A percentile compares a stretch with the other conserved stretches of the same genome.
These are phyloP conservation scores for Chloromyia formosa DNA, from an alignment of 2,888 invertebrate genomes.

Conservation along the genomic window DNA sequence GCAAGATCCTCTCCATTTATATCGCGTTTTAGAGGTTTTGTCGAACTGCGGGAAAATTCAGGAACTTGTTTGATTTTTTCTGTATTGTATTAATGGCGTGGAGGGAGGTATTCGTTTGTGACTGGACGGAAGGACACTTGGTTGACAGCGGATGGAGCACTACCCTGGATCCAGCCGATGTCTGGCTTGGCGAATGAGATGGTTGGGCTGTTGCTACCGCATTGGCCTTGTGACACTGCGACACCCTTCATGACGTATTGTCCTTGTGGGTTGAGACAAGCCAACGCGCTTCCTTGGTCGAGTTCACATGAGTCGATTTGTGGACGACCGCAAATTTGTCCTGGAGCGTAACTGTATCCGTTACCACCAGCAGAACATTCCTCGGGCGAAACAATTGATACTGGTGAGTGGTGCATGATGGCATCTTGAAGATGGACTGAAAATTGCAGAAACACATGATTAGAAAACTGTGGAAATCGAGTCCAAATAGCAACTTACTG, in stretches of 20 bases:
- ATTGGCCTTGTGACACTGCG: slow-evolving; percentile 79
- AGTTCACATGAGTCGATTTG: slow-evolving; percentile 79
- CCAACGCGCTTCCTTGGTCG: slow-evolving; percentile 83
- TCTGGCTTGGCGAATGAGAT: slow-evolving; percentile 72
- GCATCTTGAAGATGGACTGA: slow-evolving; percentile 79
- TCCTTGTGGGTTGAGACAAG: slow-evolving; percentile 76
- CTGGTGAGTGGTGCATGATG: slow-evolving; percentile 77
- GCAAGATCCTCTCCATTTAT: too few species aligned
- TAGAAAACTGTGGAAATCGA: background rate
- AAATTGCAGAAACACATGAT: background rate
- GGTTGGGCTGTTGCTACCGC: slow-evolving; percentile 67
- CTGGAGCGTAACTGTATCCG: slow-evolving; percentile 66
- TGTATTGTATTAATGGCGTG: slow-evolving; percentile 11
- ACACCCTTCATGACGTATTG: slow-evolving; percentile 77
- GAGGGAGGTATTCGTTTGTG: slow-evolving; percentile 39
- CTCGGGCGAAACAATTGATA: slow-evolving; percentile 71
- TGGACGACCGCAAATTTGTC: slow-evolving; percentile 76
- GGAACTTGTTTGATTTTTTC: background rate
- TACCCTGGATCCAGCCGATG: slow-evolving; percentile 66
- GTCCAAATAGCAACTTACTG: slow-evolving; percentile 68
- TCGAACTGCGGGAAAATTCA: background rate
- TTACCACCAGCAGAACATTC: slow-evolving; percentile 66
- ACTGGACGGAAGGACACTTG: slow-evolving; percentile 28
- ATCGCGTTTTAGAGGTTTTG: too few species aligned
- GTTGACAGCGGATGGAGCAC: background rate